phyloP scores from a whole-genome alignment of 2,113 vertebrate genomes.

The Anoplopoma fimbria region DNA sequence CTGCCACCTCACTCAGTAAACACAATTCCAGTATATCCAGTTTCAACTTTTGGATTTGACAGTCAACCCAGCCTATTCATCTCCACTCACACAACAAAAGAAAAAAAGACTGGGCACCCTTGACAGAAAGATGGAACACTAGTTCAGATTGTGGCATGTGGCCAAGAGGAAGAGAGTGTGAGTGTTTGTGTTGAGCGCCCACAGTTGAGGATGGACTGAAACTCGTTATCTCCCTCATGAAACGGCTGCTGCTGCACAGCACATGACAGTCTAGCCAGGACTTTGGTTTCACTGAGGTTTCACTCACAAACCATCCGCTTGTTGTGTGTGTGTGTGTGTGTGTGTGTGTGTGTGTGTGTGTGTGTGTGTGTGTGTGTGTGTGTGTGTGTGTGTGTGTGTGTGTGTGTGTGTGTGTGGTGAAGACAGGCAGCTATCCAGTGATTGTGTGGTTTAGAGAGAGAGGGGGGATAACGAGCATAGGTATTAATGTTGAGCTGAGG shows the following conservation, averaged over 20 bases:
- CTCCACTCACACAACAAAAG: conserved; percentile 61
- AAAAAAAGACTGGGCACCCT: conserved; percentile 23
- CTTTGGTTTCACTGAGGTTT: conserved; percentile 63
- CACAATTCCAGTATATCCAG: conserved; percentile 72
- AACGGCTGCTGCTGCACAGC: conserved; percentile 24
- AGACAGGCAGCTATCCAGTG: conserved; percentile 35
- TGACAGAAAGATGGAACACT: conserved; percentile 47
- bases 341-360: neutral
- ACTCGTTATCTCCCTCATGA: conserved; percentile 66
- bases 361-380: neutral
- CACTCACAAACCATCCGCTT: conserved; percentile 36
- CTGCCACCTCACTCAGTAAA: conserved; percentile 34
- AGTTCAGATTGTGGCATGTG: conserved; percentile 50
- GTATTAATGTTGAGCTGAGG: conserved; percentile 33
- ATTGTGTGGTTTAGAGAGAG: conserved; percentile 22
- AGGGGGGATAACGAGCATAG: neutral
- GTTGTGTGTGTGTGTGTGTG: neutral
- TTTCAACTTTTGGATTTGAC: conserved; percentile 64
- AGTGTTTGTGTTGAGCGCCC: conserved; percentile 47
- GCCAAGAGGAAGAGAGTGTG: conserved; percentile 61
- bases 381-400: neutral
- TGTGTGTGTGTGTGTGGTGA: neutral
- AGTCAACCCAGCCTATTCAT: conserved; percentile 52
- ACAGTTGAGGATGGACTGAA: conserved; percentile 57
- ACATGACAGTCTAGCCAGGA: conserved; percentile 45